These are phyloP conservation scores for Calosoma granatense DNA, from an alignment of 1,140 invertebrate genomes.

Conservation along the genomic window DNA sequence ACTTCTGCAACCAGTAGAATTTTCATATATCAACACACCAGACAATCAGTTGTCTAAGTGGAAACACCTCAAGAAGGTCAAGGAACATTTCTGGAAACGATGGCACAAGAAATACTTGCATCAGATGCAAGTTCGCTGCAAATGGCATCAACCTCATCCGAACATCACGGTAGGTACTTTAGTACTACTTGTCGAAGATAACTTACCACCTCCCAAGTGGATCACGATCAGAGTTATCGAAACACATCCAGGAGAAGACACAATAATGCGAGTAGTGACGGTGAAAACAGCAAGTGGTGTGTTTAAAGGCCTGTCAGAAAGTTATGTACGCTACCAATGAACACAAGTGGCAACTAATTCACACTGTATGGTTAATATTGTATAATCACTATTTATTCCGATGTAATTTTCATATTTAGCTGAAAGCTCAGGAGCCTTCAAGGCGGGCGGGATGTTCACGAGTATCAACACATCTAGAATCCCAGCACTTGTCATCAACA, in stretches of 20 bases:
- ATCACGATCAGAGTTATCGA: conserved; percentile 24
- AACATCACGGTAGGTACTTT: conserved; percentile 23
- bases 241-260: conserved; percentile 23
- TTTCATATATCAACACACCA: conserved; percentile 1
- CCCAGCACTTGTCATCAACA: too few relatives aligned
- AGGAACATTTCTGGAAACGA: conserved; percentile 24
- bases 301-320: conserved; percentile 15
- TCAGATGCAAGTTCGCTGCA: conserved; percentile 21
- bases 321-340: conserved; percentile 16
- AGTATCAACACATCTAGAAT: too few relatives aligned
- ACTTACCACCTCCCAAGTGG: conserved; percentile 28
- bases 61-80: conserved; percentile 22
- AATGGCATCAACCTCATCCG: conserved; percentile 18
- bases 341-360: too few relatives aligned
- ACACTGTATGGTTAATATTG: too few relatives aligned
- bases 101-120: conserved; percentile 26
- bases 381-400: too few relatives aligned
- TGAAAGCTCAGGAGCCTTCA: too few relatives aligned
- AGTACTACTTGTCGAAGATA: conserved; percentile 30
- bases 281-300: conserved; percentile 17
- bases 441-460: too few relatives aligned
- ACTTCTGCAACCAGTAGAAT: conserved; percentile 19
- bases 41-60: conserved; percentile 19
- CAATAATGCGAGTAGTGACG: conserved; percentile 21
- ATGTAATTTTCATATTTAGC: too few relatives aligned